Base-by-base conservation (phyloP, 2,888 invertebrate species). In the Drosophila basisetae region DNA sequence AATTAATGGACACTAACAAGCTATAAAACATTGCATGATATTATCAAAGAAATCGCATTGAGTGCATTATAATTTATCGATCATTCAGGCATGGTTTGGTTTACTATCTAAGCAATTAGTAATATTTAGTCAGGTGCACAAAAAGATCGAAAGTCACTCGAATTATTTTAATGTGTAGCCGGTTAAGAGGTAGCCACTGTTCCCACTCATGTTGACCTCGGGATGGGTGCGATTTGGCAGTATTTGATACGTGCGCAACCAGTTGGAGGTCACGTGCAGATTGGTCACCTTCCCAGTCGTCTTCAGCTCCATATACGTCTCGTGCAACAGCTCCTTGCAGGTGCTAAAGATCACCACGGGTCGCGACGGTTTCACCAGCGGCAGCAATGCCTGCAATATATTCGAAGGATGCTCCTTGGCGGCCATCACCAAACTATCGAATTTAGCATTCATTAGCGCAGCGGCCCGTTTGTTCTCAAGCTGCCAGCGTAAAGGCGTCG, bases 211-310 rank as follows among this genome's bases (percentile, higher is more conserved):
- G 85, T 95, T 95, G 41, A 99, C 98, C 92, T 97, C 96, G 2
- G 99, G 99, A 94, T 99, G 99, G 25, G 99, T 99, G 92, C 99
- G 95, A 79, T 97, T 96, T 2, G 97, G 96, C 75, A 98, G 94
- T 71, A 98, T 96, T 95, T 99, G 99, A 94, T 98, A 98, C 83
- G 96, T 95, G 80, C 99, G 95, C 93, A 97, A 94, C 96, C 98
- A 99, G 90, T 97, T 98, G 82, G 97, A 97, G 49, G 96, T 95
- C 13, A 99, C 93, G 91, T 95, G 96, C 49, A 99, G 93, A 89
- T 96, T 96, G 13, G 97, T 95, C 25, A 97, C 95, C 91, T 96
- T 95, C 67, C 94, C 94, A 61, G 95, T 94, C 65, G 95, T 94
- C 92, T 97, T 98, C 63, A 99, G 93, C 83, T 96, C 95, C 64